phyloP scores from a whole-genome alignment of 1,140 invertebrate genomes.

The Episyrphus balteatus region DNA sequence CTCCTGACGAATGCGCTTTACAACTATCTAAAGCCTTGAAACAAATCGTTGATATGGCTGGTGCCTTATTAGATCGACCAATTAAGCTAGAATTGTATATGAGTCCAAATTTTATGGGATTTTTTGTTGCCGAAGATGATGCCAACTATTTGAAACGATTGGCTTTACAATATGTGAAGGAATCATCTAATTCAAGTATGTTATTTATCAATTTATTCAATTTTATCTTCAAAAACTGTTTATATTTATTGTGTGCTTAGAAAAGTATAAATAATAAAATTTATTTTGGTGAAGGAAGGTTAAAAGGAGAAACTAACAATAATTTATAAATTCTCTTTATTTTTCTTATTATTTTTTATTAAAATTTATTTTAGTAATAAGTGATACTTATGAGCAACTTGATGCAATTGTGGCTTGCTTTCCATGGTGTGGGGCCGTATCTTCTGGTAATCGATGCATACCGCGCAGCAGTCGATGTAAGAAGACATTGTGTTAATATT shows the following conservation, averaged over 20 bases:
- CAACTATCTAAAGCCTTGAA: slow-evolving; percentile 54
- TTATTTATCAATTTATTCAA: slow-evolving; percentile 9
- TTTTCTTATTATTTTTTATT: slow-evolving; percentile 8
- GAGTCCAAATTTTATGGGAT: slow-evolving; percentile 76
- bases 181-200: slow-evolving; percentile 61
- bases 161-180: slow-evolving; percentile 63
- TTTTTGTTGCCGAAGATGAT: slow-evolving; percentile 70
- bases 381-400: slow-evolving; percentile 55
- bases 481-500: slow-evolving; percentile 17
- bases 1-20: slow-evolving; percentile 57
- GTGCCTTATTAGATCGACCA: slow-evolving; percentile 45
- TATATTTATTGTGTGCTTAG: no score
- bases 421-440: slow-evolving; percentile 50
- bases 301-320: not conserved
- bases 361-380: slow-evolving; percentile 22
- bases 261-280: no score
- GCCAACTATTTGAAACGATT: slow-evolving; percentile 63
- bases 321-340: slow-evolving; percentile 5
- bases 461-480: slow-evolving; percentile 38
- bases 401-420: slow-evolving; percentile 57
- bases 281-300: no score
- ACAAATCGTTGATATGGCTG: slow-evolving; percentile 54
- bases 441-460: slow-evolving; percentile 33
- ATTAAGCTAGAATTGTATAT: slow-evolving; percentile 68
- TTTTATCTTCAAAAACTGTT: no score